A percentile compares a stretch with the other conserved stretches of the same genome.
phyloP scores from a whole-genome alignment of 2,113 vertebrate species.

The Apodemus speciosus region DNA sequence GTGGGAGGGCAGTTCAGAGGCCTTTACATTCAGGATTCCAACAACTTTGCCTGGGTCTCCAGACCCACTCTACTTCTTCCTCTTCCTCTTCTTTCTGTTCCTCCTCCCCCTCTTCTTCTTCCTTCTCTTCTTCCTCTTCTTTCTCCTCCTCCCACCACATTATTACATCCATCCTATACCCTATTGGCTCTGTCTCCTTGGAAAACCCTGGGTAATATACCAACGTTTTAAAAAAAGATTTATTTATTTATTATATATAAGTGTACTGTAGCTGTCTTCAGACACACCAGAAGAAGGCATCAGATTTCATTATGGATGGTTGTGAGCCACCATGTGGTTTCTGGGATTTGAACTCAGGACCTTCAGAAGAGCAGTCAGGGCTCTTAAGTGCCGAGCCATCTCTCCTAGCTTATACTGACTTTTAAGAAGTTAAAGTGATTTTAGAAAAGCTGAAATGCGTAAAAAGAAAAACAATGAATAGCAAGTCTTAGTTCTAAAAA shows the following conservation, averaged over 20 bases:
- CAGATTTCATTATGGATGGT: no score
- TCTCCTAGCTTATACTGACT: no score
- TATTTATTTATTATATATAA: no score
- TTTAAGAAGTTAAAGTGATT: not conserved
- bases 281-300: no score
- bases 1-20: not conserved
- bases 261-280: no score
- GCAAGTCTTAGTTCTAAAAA: not conserved
- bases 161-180: not conserved
- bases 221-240: not conserved
- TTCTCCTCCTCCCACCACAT: not conserved
- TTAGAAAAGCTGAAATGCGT: not conserved
- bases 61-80: not conserved
- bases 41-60: not conserved
- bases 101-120: not conserved
- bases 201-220: not conserved
- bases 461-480: not conserved
- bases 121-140: not conserved
- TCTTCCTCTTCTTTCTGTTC: not conserved
- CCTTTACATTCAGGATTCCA: no score
- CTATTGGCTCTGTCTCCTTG: not conserved
- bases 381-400: no score
- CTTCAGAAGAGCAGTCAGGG: no score
- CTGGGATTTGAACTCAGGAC: no score
- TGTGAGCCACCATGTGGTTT: no score